Evolutionary conservation across 2,888 invertebrate genomes (phyloP).

Genomic region (Strigamia maritima): DNA sequence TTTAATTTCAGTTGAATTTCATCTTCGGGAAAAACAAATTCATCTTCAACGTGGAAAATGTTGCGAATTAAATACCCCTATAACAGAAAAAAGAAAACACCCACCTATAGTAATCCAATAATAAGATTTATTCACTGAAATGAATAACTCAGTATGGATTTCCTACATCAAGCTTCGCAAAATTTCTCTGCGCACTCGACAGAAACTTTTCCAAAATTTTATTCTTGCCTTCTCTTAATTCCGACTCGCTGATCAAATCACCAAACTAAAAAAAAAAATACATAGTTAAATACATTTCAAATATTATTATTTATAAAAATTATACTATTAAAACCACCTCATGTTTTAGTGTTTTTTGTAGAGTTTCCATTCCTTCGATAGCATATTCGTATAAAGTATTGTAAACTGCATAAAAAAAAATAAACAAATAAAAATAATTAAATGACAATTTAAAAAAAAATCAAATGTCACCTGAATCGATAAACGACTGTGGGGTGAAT

Average conservation of each 20-base stretch:
- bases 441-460: background rate
- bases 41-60: background rate
- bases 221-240: background rate
- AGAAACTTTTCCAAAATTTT: background rate
- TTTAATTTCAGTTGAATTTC: conserved; percentile 18
- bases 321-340: background rate
- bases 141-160: background rate
- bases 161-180: background rate
- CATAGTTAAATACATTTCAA: background rate
- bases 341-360: background rate
- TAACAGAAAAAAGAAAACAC: background rate
- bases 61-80: background rate
- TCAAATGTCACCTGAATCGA: background rate
- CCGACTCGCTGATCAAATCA: background rate
- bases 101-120: background rate
- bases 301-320: background rate
- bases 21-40: conserved; percentile 33
- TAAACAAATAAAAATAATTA: background rate
- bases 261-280: background rate
- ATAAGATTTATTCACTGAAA: background rate
- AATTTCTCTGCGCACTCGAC: background rate
- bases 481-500: conserved; percentile 6
- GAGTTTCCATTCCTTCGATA: background rate
- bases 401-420: background rate
- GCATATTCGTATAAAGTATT: background rate